These are phyloP conservation scores for Scaptomyza flava DNA, from an alignment of 2,888 invertebrate species.

Conservation along the genomic window DNA sequence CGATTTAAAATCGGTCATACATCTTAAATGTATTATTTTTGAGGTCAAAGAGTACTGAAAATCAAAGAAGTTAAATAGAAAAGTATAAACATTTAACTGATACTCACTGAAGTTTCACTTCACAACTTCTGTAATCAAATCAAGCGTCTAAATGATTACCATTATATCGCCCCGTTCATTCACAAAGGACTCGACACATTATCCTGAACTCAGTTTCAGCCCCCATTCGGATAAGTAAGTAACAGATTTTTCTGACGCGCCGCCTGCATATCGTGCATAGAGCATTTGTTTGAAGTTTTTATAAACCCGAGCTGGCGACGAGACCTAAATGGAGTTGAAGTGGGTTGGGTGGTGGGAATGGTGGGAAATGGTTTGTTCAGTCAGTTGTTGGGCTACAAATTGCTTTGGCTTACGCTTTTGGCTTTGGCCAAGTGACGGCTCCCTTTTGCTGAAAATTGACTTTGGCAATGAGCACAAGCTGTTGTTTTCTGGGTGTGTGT, in stretches of 20 bases:
- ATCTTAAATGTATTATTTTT: too few species aligned
- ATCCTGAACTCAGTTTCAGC: constrained; percentile 29
- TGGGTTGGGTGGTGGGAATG: constrained; percentile 16
- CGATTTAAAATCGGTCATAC: too few species aligned
- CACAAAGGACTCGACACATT: constrained; percentile 36
- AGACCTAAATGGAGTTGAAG: constrained; percentile 25
- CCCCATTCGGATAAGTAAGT: constrained; percentile 55
- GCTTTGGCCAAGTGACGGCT: constrained; percentile 28
- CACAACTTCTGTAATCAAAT: constrained; percentile 27
- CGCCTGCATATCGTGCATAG: constrained; percentile 56
- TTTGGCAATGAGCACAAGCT: constrained; percentile 75
- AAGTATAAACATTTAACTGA: neutral
- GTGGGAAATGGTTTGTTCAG: constrained; percentile 30
- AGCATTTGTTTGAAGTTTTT: constrained; percentile 72
- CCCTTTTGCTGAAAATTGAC: constrained; percentile 77
- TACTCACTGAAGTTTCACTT: neutral
- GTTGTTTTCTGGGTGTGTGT: constrained; percentile 52
- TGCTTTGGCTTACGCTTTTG: constrained; percentile 54
- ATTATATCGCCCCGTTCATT: neutral
- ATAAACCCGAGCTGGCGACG: constrained; percentile 43
- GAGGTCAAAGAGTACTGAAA: too few species aligned
- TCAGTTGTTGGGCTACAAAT: constrained; percentile 59
- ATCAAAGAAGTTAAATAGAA: too few species aligned
- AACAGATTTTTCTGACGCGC: constrained; percentile 83
- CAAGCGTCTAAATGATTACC: constrained; percentile 28